Percentiles rank a stretch among this genome's conserved stretches.
Evolutionary conservation across 1,140 invertebrate species (phyloP).

Genomic region (Globodera rostochiensis): DNA sequence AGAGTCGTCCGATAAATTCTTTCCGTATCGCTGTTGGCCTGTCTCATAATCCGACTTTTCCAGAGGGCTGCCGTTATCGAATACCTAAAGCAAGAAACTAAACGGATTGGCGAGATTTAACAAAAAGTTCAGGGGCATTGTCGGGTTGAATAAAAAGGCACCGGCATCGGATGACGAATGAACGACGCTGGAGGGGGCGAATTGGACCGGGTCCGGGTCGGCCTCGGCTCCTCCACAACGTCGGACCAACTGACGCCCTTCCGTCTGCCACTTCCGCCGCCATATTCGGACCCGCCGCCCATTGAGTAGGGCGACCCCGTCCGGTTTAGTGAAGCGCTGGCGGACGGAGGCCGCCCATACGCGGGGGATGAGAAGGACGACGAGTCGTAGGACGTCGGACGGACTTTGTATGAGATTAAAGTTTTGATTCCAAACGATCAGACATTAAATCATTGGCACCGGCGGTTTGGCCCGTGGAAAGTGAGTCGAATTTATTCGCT

Average conservation of each 20-base stretch:
- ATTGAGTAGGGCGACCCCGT: not conserved
- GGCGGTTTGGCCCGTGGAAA: not conserved
- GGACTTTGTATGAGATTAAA: constrained; percentile 10
- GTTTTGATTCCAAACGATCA: constrained; percentile 8
- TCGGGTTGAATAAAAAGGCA: not conserved
- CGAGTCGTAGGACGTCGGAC: not conserved
- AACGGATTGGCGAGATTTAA: not conserved
- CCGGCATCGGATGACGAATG: constrained; percentile 1
- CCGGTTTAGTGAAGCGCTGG: not conserved
- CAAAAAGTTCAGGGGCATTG: too few relatives aligned
- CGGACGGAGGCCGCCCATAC: constrained; percentile 10
- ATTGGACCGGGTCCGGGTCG: constrained; percentile 48
- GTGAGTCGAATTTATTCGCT: not conserved
- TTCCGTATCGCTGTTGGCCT: not conserved
- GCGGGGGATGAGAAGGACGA: not conserved
- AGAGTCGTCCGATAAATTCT: not conserved
- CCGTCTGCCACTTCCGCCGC: constrained; percentile 20
- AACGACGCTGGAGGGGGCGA: constrained; percentile 38
- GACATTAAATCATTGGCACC: not conserved
- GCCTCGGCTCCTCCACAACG: constrained; percentile 37
- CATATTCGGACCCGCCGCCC: constrained; percentile 12
- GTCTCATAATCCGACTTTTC: not conserved
- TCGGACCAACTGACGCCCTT: constrained; percentile 55
- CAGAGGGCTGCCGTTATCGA: not conserved
- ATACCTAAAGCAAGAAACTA: not conserved